phyloP scores from a whole-genome alignment of 2,888 invertebrate species.

The Temnothorax ravouxi region DNA sequence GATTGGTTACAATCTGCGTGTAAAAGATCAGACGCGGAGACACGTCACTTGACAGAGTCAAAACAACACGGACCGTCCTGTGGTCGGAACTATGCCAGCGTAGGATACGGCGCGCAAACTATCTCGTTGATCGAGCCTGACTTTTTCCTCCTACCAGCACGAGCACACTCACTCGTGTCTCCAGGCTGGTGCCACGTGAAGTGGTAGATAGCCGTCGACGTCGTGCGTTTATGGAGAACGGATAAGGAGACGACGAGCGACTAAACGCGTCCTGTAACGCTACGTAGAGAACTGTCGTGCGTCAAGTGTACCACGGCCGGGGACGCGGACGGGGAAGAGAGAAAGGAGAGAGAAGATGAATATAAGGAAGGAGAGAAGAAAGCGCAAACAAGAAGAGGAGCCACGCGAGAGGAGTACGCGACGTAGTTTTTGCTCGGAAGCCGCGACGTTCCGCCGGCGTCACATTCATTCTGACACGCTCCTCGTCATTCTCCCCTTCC shows the following conservation, averaged over 20 bases:
- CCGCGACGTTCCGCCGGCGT: slow-evolving; percentile 80
- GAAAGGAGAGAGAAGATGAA: slow-evolving; percentile 51
- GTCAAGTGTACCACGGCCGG: slow-evolving; percentile 73
- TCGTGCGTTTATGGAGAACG: slow-evolving; percentile 67
- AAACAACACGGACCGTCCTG: slow-evolving; percentile 10
- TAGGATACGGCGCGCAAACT: slow-evolving; percentile 67
- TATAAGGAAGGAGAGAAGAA: slow-evolving; percentile 57
- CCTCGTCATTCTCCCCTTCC: slow-evolving; percentile 68
- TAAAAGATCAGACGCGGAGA: neutral
- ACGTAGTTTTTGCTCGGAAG: slow-evolving; percentile 78
- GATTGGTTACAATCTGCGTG: slow-evolving; percentile 6
- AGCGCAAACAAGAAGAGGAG: slow-evolving; percentile 67
- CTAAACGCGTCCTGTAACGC: slow-evolving; percentile 69
- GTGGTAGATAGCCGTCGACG: slow-evolving; percentile 73
- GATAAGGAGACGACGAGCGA: slow-evolving; percentile 63
- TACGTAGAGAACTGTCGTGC: slow-evolving; percentile 70
- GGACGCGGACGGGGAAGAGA: slow-evolving; percentile 58
- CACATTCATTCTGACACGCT: slow-evolving; percentile 80
- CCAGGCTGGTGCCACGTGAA: slow-evolving; percentile 75
- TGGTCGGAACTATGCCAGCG: slow-evolving; percentile 17
- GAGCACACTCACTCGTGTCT: slow-evolving; percentile 72
- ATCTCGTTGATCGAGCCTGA: slow-evolving; percentile 70
- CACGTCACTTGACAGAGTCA: slow-evolving; percentile 18
- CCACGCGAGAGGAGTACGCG: slow-evolving; percentile 77
- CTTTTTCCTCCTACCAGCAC: slow-evolving; percentile 41